Evolutionary conservation across 2,888 invertebrate genomes (phyloP), one percentile per base, ranked within the genome.

Genomic region (Torymus tubicola): DNA sequence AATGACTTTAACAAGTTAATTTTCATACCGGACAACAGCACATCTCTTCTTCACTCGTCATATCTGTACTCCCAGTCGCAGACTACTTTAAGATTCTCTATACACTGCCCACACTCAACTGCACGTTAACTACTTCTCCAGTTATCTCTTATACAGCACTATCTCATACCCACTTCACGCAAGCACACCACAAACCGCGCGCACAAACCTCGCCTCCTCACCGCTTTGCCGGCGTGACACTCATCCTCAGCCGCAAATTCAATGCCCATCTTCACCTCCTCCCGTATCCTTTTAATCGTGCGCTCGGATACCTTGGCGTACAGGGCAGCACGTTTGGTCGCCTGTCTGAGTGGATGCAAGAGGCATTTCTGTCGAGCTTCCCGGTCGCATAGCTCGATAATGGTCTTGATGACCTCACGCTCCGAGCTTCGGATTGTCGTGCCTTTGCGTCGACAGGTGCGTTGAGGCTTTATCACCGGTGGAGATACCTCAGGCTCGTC

Each of bases 301-400:
- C 82, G 70, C 68, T 83, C 82, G n/a, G 81, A 81, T 1, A 83
- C 67, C 21, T 68, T 76, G 13, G 81, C 74, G 68, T 83, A 83
- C 10, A 72, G 69, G 0, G 82, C 83, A 11, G 83, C 82, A 10
- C 83, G 68, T 61, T 81, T 83, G 4, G 83, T 83, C 13, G 83
- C 83, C 60, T 82, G 81, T 21, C 76, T 52, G n/a, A 83, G 57
- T 5, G 82, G 81, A 18, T 57, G 78, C 11, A 72, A n/a, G 10
- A 83, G 65, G 42, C 68, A 82, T 61, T 83, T 82, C 18, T 81
- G 78, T 11, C 75, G 58, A 2, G 82, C 79, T 65, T 83, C 83
- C 21, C 74, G 76, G 52, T 82, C 82, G 42, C 83, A 82, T 3
- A 65, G 24, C n/a, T 83, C 81, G 24, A 82, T 78, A 24, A 83